Evolutionary conservation across 2,888 invertebrate genomes (phyloP).

Genomic region (Margaritifera margaritifera): DNA sequence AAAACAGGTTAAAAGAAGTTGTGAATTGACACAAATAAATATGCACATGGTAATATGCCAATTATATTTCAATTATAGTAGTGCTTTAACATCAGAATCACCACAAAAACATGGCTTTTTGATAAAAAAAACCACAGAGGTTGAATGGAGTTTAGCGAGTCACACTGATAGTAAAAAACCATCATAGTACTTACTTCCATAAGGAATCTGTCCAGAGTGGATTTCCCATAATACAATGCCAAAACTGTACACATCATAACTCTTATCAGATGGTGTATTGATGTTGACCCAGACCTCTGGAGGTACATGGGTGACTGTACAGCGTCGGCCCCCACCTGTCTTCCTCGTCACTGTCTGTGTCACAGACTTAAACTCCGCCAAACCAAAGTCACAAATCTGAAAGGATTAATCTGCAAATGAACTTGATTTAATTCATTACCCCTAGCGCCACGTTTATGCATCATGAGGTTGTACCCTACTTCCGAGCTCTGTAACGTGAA

Average conservation of each 20-base stretch:
- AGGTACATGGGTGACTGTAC: constrained; percentile 53
- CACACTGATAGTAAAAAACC: no score
- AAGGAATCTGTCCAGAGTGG: constrained; percentile 41
- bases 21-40: no score
- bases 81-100: no score
- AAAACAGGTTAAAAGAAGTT: no score
- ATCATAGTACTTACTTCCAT: constrained; percentile 28
- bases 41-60: no score
- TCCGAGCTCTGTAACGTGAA: no score
- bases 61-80: no score
- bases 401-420: neutral
- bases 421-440: constrained; percentile 1
- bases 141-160: no score
- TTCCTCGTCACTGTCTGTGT: constrained; percentile 33
- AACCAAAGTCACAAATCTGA: constrained; percentile 58
- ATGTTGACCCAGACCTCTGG: constrained; percentile 52
- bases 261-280: constrained; percentile 33
- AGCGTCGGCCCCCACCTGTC: constrained; percentile 16
- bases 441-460: no score
- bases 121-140: no score
- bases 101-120: no score
- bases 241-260: constrained; percentile 55
- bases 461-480: no score
- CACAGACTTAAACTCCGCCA: constrained; percentile 52
- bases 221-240: constrained; percentile 55